A percentile compares a stretch with the other conserved stretches of the same genome.
Conservation (phyloP, 2,888 invertebrate genomes). For the Coremacera marginata region DNA sequence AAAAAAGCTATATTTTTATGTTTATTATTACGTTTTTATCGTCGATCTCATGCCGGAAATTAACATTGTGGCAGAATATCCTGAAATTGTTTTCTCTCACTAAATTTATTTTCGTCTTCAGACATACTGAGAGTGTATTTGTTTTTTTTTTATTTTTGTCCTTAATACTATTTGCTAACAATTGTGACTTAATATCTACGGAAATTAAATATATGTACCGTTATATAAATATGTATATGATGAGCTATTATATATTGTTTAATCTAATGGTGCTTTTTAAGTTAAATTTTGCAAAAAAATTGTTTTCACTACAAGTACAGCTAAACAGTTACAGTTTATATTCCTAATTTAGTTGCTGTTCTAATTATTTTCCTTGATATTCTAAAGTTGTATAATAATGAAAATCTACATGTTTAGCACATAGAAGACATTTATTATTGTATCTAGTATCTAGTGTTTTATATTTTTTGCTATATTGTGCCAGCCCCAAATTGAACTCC, state of each 20-base stretch:
- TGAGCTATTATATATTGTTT: slow-evolving; percentile 3
- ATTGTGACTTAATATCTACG: slow-evolving; percentile 2
- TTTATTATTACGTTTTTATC: too few species aligned
- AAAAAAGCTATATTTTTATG: too few species aligned
- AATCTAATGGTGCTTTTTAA: neutral
- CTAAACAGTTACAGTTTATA: too few species aligned
- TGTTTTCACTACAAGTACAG: neutral
- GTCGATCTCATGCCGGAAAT: too few species aligned
- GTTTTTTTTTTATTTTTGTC: neutral
- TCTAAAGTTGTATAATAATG: neutral
- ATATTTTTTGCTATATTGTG: neutral
- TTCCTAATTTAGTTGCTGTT: too few species aligned
- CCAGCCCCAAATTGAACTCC: neutral
- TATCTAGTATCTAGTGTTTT: slow-evolving; percentile 10
- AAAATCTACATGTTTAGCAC: slow-evolving; percentile 18
- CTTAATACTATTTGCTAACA: neutral
- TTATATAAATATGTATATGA: neutral
- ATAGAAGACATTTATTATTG: neutral
- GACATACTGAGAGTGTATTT: neutral
- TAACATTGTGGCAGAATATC: too few species aligned
- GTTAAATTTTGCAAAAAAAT: neutral
- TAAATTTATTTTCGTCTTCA: neutral
- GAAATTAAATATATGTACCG: neutral
- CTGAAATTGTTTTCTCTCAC: neutral
- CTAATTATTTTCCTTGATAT: too few species aligned